Percentiles rank a stretch among this genome's conserved stretches.
Evolutionary conservation across 2,113 vertebrate genomes (phyloP).

Genomic region (Salvator merianae): DNA sequence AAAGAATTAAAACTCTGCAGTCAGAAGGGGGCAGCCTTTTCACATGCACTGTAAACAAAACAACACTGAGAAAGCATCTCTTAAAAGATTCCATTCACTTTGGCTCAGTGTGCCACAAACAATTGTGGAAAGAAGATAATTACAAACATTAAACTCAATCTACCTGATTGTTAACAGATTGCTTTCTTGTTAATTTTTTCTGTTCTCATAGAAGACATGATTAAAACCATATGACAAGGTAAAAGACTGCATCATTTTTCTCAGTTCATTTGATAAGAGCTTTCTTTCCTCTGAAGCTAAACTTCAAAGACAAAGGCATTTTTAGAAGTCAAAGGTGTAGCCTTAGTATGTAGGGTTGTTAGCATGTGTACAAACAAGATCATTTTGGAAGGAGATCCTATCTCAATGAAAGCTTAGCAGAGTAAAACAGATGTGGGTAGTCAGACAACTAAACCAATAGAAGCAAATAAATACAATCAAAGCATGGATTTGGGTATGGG

Average conservation of each 20-base stretch:
- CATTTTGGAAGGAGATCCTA: background rate
- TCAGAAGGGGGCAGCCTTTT: constrained; percentile 73
- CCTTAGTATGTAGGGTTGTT: background rate
- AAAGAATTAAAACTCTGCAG: constrained; percentile 4
- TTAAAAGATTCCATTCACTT: constrained; percentile 32
- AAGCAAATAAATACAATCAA: too few species aligned
- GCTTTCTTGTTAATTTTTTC: constrained; percentile 14
- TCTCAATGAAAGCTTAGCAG: background rate
- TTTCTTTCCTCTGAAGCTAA: background rate
- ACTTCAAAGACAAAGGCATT: constrained; percentile 18
- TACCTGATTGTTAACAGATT: constrained; percentile 32
- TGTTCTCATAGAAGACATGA: constrained; percentile 24
- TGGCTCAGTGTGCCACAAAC: constrained; percentile 3
- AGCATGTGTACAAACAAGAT: background rate
- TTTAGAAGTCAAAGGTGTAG: background rate
- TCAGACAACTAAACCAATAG: background rate
- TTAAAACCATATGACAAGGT: constrained; percentile 30
- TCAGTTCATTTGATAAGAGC: background rate
- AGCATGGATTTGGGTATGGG: too few species aligned
- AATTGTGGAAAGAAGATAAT: constrained; percentile 29
- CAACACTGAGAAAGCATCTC: background rate
- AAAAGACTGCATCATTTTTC: background rate
- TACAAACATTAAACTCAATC: constrained; percentile 31
- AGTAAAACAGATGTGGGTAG: constrained; percentile 8
- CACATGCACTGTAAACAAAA: constrained; percentile 52